Evolutionary conservation across 1,140 invertebrate genomes (phyloP), one percentile per base, ranked within the genome.

Genomic region (Drosophila bocqueti): DNA sequence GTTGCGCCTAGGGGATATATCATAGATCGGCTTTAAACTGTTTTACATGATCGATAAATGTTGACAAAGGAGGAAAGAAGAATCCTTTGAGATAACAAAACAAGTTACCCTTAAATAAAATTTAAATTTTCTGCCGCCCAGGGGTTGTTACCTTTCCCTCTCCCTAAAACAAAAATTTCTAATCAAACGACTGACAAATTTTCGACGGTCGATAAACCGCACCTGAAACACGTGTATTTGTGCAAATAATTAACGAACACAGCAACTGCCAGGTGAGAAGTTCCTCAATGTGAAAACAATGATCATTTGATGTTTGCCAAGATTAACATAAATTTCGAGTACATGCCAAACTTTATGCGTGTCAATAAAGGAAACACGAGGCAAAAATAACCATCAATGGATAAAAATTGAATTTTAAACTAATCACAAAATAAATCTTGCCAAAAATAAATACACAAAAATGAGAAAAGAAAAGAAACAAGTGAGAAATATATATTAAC

Each of bases 301-400:
- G n/a, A 4, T 13, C 21, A 29, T 54, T 66, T 29, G 29, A 26
- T 40, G 34, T 42, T 52, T 52, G 47, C 29, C 2, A 36, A 46
- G 55, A 73, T 81, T 68, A 65, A 66, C 63, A 67, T 75, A 66
- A 65, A 67, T 72, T 47, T 38, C n/a, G 26, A 61, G 52, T 74
- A 61, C 34, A 31, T 38, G 46, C n/a, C n/a, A 16, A 67, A 87
- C 83, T 72, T 67, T 77, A 87, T 87, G 72, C 64, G 71, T 77
- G 83, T 86, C 73, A 87, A 89, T 71, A 79, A 60, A 42, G 26
- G 45, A 57, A 59, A 43, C 45, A 38, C 38, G 31, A 43, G 26
- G 18, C 57, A 18, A 58, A 71, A 78, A 79, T 79, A 79, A 31
- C 62, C 31, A 71, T 40, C 29, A 62, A 61, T 55, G 6, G 3